Base-by-base conservation (phyloP, 2,888 invertebrate species). In the Cynaeus angustus region DNA sequence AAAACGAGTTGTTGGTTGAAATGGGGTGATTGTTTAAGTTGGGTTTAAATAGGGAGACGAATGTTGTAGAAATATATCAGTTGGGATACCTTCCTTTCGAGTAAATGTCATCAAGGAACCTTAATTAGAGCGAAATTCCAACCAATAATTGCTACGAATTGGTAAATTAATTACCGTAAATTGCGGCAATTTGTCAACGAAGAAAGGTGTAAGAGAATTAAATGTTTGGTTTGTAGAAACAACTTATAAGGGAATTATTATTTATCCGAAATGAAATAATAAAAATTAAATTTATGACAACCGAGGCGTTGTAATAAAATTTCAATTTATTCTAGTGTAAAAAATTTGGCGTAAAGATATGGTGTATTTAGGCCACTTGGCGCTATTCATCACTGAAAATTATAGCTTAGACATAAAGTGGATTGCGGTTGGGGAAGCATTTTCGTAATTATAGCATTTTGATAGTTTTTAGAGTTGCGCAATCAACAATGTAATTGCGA, bases 81-180 rank as follows among this genome's bases (percentile, higher is more conserved):
- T 48, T 50, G 13, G 50, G 50, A 26, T 64, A 37, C 28, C 30
- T 59, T 46, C 59, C 45, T 45, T 43, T 59, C 43, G 30, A 26
- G 61, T 50, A 55, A 48, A 70, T 50, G 62, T 67, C 70, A 70
- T 70, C 55, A 52, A 66, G 66, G 70, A 62, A 52, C 70, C 70
- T 78, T 78, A 77, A 78, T 78, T 78, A 78, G 74, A 75, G 72
- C 68, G 75, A 74, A 77, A 78, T 78, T 77, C 74, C 78, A 74
- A 74, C 77, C 77, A 77, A 77, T 76, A 77, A 77, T 78, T 77
- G 74, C 74, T 66, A 69, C 65, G 72, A 75, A 78, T 77, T 77
- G 75, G 75, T 75, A 76, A 77, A 77, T 76, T 76, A 77, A 77
- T 77, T 76, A 70, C 73, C 70, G 62, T 72, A 70, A 74, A 74